A percentile compares a stretch with the other conserved stretches of the same genome.
Evolutionary conservation across 2,888 invertebrate species (phyloP).

Genomic region (Ophion slaviceki): DNA sequence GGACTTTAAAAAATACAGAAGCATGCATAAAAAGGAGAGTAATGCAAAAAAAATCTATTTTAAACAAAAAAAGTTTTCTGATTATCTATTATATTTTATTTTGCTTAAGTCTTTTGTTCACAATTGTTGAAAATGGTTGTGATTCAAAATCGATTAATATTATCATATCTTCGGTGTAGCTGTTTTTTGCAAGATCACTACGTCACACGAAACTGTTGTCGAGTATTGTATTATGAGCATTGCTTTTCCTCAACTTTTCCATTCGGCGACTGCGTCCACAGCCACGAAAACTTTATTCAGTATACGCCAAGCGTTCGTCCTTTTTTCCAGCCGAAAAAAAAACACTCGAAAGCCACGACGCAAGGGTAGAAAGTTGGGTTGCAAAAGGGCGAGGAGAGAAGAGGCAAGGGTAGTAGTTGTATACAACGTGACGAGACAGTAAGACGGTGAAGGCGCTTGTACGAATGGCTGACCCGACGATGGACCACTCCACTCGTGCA

Average conservation of each 20-base stretch:
- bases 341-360: conserved; percentile 48
- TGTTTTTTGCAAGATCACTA: neutral
- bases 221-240: neutral
- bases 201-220: neutral
- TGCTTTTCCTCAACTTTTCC: conserved; percentile 42
- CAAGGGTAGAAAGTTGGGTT: conserved; percentile 3
- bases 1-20: too few species aligned
- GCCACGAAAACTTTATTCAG: conserved; percentile 48
- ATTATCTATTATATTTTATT: too few species aligned
- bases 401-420: conserved; percentile 1
- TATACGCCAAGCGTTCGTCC: conserved; percentile 12
- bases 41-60: too few species aligned
- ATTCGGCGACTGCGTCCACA: conserved; percentile 1
- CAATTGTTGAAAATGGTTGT: too few species aligned
- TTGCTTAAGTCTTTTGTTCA: too few species aligned
- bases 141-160: neutral
- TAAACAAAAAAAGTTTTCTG: too few species aligned
- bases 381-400: neutral
- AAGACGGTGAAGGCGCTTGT: conserved; percentile 58
- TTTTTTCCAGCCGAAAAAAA: conserved; percentile 23
- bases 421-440: conserved; percentile 33
- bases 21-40: too few species aligned
- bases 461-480: conserved; percentile 81
- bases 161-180: neutral
- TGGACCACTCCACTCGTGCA: conserved; percentile 79